A percentile compares a stretch with the other conserved stretches of the same genome.
Evolutionary conservation across 2,888 invertebrate genomes (phyloP).

Genomic region (Geotrupes spiniger): DNA sequence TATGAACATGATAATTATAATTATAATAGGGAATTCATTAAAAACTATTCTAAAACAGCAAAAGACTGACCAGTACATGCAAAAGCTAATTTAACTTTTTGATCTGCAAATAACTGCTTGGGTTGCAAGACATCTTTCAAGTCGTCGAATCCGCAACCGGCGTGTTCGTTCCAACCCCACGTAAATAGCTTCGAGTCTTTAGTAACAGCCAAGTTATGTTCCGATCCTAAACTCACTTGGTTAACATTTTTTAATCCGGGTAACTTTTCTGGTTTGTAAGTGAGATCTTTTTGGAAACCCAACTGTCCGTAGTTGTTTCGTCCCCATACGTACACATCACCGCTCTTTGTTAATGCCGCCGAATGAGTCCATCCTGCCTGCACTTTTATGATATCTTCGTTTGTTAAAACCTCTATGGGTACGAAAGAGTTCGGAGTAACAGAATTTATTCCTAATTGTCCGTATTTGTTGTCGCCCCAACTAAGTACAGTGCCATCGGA

Average conservation of each 20-base stretch:
- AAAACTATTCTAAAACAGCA: slow-evolving; percentile 49
- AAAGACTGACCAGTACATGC: slow-evolving; percentile 56
- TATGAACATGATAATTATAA: slow-evolving; percentile 34
- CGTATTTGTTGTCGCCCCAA: slow-evolving; percentile 84
- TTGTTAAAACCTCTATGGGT: slow-evolving; percentile 58
- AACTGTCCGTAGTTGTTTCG: slow-evolving; percentile 79
- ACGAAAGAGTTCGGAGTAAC: slow-evolving; percentile 53
- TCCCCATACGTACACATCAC: slow-evolving; percentile 72
- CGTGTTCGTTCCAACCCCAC: slow-evolving; percentile 93
- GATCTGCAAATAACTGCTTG: slow-evolving; percentile 43
- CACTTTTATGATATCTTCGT: slow-evolving; percentile 57
- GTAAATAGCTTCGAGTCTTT: slow-evolving; percentile 64
- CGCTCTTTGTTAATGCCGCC: slow-evolving; percentile 60
- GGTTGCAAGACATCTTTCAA: slow-evolving; percentile 51
- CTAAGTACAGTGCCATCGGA: slow-evolving; percentile 61
- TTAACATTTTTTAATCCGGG: slow-evolving; percentile 54
- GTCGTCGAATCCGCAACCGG: slow-evolving; percentile 72
- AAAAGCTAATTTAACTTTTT: slow-evolving; percentile 46
- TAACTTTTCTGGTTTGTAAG: slow-evolving; percentile 51
- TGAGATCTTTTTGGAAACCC: slow-evolving; percentile 53
- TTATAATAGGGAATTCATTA: slow-evolving; percentile 32
- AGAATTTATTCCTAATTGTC: slow-evolving; percentile 66
- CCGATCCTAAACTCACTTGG: slow-evolving; percentile 70
- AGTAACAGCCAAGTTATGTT: slow-evolving; percentile 72
- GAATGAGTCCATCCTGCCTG: slow-evolving; percentile 80